A percentile compares a stretch with the other conserved stretches of the same genome.
Conservation (phyloP, 92 coral and sea anemone genomes). For the Epizoanthus scotinus region DNA sequence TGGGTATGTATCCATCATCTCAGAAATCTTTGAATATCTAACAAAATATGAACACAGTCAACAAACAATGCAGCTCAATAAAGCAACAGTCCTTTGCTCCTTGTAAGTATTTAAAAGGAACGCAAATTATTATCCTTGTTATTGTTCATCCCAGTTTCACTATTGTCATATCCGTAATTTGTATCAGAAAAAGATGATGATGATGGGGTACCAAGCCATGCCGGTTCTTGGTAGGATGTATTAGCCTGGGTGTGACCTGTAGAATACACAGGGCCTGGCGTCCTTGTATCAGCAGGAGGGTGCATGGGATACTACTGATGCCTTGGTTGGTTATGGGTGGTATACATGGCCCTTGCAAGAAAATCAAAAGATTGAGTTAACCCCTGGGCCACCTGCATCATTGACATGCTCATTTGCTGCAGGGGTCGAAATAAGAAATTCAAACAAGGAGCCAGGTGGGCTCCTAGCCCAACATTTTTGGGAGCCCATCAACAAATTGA, state of each 20-base stretch:
- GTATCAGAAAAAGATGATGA: too few relatives aligned
- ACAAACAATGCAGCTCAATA: conserved; percentile 22
- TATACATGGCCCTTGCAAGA: conserved; percentile 34
- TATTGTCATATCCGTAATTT: conserved; percentile 16
- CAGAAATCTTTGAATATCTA: too few relatives aligned
- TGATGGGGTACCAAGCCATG: too few relatives aligned
- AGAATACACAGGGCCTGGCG: conserved; percentile 34
- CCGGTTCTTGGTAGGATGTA: conserved; percentile 37
- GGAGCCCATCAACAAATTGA: too few relatives aligned
- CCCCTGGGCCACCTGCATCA: too few relatives aligned
- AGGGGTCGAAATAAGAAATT: too few relatives aligned
- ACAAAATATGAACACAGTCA: background rate
- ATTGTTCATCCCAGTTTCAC: conserved; percentile 37
- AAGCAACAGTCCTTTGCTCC: conserved; percentile 37
- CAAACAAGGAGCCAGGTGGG: too few relatives aligned
- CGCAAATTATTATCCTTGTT: conserved; percentile 9
- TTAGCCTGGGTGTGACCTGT: conserved; percentile 40
- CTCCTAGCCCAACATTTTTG: too few relatives aligned
- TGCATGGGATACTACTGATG: conserved; percentile 26
- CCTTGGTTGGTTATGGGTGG: conserved; percentile 26
- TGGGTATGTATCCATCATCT: too few relatives aligned
- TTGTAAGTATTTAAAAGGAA: conserved; percentile 9
- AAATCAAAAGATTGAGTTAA: conserved; percentile 40
- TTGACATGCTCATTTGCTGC: too few relatives aligned
- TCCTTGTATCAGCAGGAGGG: conserved; percentile 18